Conservation (phyloP, 2,797 vertebrate genomes). For the Eulemur mongoz region DNA sequence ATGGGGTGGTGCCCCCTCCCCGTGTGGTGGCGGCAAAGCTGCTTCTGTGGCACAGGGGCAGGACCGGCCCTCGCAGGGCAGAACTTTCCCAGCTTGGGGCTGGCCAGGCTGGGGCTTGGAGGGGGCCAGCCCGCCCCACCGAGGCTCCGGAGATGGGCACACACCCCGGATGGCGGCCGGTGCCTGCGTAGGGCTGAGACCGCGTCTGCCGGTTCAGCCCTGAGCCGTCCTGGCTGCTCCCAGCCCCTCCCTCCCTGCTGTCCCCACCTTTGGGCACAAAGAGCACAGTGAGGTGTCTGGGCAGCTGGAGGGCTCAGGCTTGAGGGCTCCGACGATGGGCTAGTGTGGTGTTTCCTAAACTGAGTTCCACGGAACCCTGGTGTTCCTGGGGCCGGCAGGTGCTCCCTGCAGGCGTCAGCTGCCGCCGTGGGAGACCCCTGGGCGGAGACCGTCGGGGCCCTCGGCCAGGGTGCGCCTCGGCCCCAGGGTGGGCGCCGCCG, state of each 20-base stretch:
- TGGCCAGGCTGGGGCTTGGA: fast-evolving
- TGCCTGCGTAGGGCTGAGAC: fast-evolving
- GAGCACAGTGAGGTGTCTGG: fast-evolving
- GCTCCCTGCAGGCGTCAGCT: fast-evolving
- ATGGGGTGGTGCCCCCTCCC: fast-evolving
- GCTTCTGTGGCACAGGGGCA: background rate
- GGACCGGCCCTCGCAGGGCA: fast-evolving
- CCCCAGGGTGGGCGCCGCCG: background rate
- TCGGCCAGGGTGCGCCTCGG: background rate
- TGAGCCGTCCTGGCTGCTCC: background rate
- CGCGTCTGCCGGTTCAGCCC: fast-evolving
- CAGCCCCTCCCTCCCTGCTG: fast-evolving
- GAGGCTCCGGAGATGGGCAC: background rate
- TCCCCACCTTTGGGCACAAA: fast-evolving
- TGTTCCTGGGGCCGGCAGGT: fast-evolving
- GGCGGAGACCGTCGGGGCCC: background rate
- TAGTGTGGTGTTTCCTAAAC: background rate
- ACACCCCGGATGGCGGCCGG: fast-evolving
- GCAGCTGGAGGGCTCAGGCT: background rate
- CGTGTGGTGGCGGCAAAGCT: fast-evolving
- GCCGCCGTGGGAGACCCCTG: background rate
- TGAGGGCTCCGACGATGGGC: too few relatives aligned
- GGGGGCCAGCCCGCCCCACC: background rate
- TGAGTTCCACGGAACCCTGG: background rate
- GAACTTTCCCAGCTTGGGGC: background rate